Conservation (phyloP, 2,113 vertebrate species). For the Boulengerochromis microlepis region DNA sequence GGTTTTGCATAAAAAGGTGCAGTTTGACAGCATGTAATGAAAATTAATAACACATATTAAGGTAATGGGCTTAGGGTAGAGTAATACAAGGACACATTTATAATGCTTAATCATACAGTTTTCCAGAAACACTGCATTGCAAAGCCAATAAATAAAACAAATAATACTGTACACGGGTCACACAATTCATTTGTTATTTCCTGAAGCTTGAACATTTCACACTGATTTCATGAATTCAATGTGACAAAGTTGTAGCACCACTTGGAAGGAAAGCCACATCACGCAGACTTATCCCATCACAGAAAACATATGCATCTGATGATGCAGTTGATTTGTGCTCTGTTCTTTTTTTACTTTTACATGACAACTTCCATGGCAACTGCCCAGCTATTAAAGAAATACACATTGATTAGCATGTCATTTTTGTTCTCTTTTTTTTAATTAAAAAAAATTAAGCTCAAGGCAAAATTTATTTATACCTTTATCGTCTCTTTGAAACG, state of each 20-base stretch:
- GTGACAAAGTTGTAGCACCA: conserved; percentile 48
- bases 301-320: not conserved
- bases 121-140: conserved; percentile 53
- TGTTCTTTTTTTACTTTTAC: not conserved
- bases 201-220: conserved; percentile 39
- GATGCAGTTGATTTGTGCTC: not conserved
- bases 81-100: conserved; percentile 45
- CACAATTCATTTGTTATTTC: conserved; percentile 40
- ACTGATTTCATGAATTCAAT: conserved; percentile 19
- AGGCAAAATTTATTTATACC: not conserved
- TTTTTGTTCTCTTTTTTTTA: not conserved
- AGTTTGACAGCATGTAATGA: conserved; percentile 30
- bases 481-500: not conserved
- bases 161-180: conserved; percentile 58
- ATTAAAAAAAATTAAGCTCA: not conserved
- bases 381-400: conserved; percentile 6
- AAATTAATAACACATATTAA: conserved; percentile 33
- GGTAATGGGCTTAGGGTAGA: conserved; percentile 1
- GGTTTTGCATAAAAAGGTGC: conserved; percentile 22
- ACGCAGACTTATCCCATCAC: not conserved
- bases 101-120: conserved; percentile 57
- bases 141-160: conserved; percentile 72
- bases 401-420: not conserved
- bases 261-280: conserved; percentile 5
- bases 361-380: not conserved